These are phyloP conservation scores for Ascidia mentula DNA, from an alignment of 23 tunicate genomes.

Conservation along the genomic window DNA sequence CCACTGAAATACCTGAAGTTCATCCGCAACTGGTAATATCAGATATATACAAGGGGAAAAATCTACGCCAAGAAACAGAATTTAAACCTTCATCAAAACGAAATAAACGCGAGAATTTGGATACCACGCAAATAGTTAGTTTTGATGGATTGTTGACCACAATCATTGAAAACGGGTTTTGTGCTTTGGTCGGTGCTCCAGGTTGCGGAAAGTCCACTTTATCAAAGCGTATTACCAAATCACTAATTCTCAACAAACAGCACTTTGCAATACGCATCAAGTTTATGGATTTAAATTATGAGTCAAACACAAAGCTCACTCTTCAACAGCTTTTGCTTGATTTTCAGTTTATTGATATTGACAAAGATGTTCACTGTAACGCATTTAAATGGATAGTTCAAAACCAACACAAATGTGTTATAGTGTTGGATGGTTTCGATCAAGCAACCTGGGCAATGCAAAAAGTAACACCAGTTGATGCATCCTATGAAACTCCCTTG, in stretches of 20 bases:
- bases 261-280: no score
- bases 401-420: conserved; percentile 23
- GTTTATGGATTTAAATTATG: conserved; percentile 20
- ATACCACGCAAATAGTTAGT: neutral
- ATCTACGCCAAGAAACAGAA: neutral
- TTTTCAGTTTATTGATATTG: conserved; percentile 17
- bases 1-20: conserved; percentile 16
- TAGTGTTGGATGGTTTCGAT: conserved; percentile 35
- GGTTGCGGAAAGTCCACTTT: conserved; percentile 39
- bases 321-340: conserved; percentile 4
- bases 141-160: neutral
- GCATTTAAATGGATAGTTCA: conserved; percentile 27
- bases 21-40: conserved; percentile 6
- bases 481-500: conserved; percentile 3
- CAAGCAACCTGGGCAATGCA: conserved; percentile 26
- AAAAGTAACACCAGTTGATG: neutral
- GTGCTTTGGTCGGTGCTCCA: conserved; percentile 28
- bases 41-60: conserved; percentile 12
- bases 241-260: no score
- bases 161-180: neutral
- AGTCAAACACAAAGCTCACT: conserved; percentile 1
- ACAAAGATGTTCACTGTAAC: neutral
- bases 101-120: neutral
- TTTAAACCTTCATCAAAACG: neutral
- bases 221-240: conserved; percentile 20